phyloP scores from a whole-genome alignment of 2,113 vertebrate genomes.

The Capreolus pygargus region DNA sequence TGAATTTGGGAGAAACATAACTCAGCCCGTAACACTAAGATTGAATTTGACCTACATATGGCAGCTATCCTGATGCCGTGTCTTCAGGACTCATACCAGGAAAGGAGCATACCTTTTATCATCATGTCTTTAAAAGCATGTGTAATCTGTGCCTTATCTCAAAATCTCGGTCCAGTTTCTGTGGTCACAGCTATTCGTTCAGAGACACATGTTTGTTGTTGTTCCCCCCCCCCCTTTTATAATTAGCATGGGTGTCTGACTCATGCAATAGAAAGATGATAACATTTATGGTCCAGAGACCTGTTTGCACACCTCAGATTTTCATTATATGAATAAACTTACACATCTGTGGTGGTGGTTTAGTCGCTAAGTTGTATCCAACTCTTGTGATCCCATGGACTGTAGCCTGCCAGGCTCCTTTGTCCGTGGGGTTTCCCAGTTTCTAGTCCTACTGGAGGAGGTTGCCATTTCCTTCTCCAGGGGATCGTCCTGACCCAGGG shows the following conservation, averaged over 20 bases:
- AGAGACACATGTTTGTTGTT: not conserved
- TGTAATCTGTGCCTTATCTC: not conserved
- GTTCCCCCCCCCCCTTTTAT: not conserved
- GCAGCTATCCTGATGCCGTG: not conserved
- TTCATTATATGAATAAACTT: not conserved
- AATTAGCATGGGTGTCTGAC: not conserved
- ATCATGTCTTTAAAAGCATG: not conserved
- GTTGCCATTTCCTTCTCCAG: not conserved
- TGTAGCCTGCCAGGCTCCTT: not conserved
- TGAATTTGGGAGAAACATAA: not conserved
- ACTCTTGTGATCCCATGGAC: not conserved
- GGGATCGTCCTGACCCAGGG: not conserved
- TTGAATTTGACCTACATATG: fast-evolving
- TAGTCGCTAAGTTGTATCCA: not conserved
- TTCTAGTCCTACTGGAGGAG: not conserved
- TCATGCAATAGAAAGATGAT: not conserved
- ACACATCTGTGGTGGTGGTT: not conserved
- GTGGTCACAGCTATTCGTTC: not conserved
- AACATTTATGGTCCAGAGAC: not conserved
- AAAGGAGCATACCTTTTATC: not conserved
- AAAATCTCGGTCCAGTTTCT: not conserved
- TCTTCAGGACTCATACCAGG: not conserved
- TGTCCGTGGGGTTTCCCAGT: not conserved
- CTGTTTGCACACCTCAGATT: not conserved
- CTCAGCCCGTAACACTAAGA: not conserved